phyloP scores from a whole-genome alignment of 1,140 invertebrate species.

The Diabrotica undecimpunctata region DNA sequence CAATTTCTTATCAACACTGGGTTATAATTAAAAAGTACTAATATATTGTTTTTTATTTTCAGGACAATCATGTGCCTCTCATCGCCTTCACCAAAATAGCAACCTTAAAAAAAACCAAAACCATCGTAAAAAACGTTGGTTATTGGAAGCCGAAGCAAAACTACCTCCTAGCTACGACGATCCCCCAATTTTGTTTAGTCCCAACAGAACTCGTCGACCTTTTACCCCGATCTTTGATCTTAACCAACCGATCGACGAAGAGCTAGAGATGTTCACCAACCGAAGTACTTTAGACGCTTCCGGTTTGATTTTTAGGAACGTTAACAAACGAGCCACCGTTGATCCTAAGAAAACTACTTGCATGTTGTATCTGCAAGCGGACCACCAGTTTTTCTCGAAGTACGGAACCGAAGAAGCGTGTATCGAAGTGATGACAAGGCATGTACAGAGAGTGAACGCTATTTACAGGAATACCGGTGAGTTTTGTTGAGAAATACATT shows the following conservation, averaged over 20 bases:
- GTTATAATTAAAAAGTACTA: no score
- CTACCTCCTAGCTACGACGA: constrained; percentile 35
- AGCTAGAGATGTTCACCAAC: constrained; percentile 37
- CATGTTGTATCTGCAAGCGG: constrained; percentile 91
- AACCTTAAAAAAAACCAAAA: constrained; percentile 32
- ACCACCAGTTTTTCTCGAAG: constrained; percentile 90
- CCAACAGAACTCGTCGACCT: constrained; percentile 28
- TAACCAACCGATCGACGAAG: constrained; percentile 41
- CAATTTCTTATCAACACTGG: no score
- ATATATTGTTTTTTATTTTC: not conserved
- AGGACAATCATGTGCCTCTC: constrained; percentile 52
- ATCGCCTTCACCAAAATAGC: constrained; percentile 54
- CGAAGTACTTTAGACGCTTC: constrained; percentile 39
- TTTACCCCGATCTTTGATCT: constrained; percentile 36
- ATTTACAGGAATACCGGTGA: constrained; percentile 87
- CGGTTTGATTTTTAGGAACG: constrained; percentile 54
- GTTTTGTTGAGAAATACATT: not conserved
- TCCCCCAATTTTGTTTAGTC: constrained; percentile 24
- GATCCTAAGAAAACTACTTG: constrained; percentile 80
- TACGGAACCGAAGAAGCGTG: constrained; percentile 90
- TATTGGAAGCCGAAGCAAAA: constrained; percentile 48
- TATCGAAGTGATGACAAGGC: constrained; percentile 91
- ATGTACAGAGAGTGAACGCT: constrained; percentile 89
- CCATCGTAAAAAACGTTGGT: constrained; percentile 42
- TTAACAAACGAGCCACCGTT: constrained; percentile 68